Conservation (phyloP, 2,113 vertebrate genomes). For the Neoarius graeffei region DNA sequence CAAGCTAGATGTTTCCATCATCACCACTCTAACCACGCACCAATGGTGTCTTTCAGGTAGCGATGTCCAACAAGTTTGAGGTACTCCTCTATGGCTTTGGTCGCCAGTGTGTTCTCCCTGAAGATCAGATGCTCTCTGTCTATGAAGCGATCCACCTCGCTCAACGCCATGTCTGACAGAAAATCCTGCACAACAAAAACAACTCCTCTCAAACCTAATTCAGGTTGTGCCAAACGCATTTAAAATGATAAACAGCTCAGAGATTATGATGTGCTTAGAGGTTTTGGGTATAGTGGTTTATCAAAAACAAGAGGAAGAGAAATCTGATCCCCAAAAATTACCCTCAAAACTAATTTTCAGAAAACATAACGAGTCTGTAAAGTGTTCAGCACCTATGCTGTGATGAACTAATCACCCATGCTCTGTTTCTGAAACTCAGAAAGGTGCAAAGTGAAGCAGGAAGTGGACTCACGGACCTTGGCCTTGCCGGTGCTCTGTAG, state of each 20-base stretch:
- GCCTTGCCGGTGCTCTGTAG: constrained; percentile 95
- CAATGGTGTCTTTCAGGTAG: constrained; percentile 98
- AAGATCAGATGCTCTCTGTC: constrained; percentile 96
- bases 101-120: constrained; percentile 96
- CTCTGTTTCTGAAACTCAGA: background rate
- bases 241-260: background rate
- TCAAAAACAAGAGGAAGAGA: background rate
- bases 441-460: background rate
- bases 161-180: constrained; percentile 98
- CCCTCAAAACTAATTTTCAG: background rate
- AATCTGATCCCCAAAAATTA: constrained; percentile 5
- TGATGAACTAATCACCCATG: background rate
- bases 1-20: constrained; percentile 6
- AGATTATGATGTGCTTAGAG: background rate
- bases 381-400: background rate
- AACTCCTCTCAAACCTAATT: constrained; percentile 1
- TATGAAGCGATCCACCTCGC: constrained; percentile 95
- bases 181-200: constrained; percentile 80
- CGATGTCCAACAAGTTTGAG: constrained; percentile 97
- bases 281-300: background rate
- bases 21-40: constrained; percentile 65
- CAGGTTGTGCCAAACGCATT: background rate
- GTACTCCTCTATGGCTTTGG: constrained; percentile 98
- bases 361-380: background rate
- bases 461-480: constrained; percentile 75